Base-by-base conservation (phyloP, 2,888 invertebrate species). In the Ochropleura leucogaster region DNA sequence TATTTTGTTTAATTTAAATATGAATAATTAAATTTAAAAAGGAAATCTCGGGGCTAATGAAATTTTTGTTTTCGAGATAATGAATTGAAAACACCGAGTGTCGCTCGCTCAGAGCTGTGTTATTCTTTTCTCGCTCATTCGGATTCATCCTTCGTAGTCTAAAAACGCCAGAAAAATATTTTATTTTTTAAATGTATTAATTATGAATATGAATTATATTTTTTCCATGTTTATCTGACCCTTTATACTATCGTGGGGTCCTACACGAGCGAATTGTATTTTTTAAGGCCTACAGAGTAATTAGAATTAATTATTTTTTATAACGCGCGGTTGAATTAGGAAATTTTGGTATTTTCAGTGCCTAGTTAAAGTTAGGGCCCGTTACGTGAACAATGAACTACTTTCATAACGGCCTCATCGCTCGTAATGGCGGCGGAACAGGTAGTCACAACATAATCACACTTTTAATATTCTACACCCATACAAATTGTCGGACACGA, bases 1-100 rank as follows among this genome's bases (percentile, higher is more conserved):
- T 96, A 96, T 96, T 96, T 95, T 96, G 96, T 96, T 96, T 96
- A 96, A 96, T 96, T 96, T 96, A 96, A 96, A 96, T 96, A 96
- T 96, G 96, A 96, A 96, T 96, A 96, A 96, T 96, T 96, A 95
- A 96, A 95, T 95, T 95, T 94, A 95, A 95, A 96, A 95, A 95
- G 94, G 95, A 95, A 96, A 95, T 95, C 96, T 95, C 94, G 90
- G 94, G 91, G 94, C 94, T 96, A 96, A 96, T 96, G 96, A 96
- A 96, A 95, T 96, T 96, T 96, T 95, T 96, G 96, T 96, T 96
- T 96, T 96, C 90, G 95, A 95, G 96, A 96, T 96, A 96, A 96
- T 96, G 96, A 96, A 96, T 96, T 96, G 96, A 96, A 96, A 96
- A 96, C 96, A 96, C 94, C 93, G 90, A 91, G 91, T 92, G 91